Evolutionary conservation across 2,888 invertebrate genomes (phyloP), one percentile per base, ranked within the genome.

Genomic region (Temnothorax rugatulus): DNA sequence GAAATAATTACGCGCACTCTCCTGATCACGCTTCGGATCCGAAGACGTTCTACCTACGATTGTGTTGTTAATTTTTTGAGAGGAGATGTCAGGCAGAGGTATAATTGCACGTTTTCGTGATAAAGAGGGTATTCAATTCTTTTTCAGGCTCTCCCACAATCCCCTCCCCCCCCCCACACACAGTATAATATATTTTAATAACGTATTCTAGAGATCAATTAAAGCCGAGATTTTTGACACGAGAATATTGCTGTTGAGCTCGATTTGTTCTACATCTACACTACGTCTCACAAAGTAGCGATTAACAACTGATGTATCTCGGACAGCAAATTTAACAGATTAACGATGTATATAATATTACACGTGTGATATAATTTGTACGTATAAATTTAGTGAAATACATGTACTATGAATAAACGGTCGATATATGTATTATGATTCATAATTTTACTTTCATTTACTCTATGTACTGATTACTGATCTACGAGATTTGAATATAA

Each of bases 1-100:
- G 52, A 63, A 82, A 64, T 73, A 81, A 73, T 47, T 63, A 34
- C 15, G 50, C 54, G 41, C 38, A 11, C 8, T 66, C 25, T 8
- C 9, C 69, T 3, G 15, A 68, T n/a, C 7, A 25, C 8, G 29
- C 13, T 25, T 59, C 7, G 9, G 18, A 64, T 25, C 15, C 52
- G 25, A 64, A 52, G 13, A 63, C 11, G 15, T 9, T 15, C 18
- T 25, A 21, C 18, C 18, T 63, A 15, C 8, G 66, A 77, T 77
- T 54, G 50, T 41, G 47, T 66, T 29, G 13, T 77, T 41, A 34
- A 66, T 34, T 66, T 68, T 68, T 57, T 54, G 7, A n/a, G 34
- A 38, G 21, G 50, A 61, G 7, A 25, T 18, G 5, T 25, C 73
- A 38, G 18, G 4, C 11, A 41, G 18, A 3, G 7, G 0, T 29